Conservation (phyloP, 1,140 invertebrate genomes). For the Aphis gossypii region DNA sequence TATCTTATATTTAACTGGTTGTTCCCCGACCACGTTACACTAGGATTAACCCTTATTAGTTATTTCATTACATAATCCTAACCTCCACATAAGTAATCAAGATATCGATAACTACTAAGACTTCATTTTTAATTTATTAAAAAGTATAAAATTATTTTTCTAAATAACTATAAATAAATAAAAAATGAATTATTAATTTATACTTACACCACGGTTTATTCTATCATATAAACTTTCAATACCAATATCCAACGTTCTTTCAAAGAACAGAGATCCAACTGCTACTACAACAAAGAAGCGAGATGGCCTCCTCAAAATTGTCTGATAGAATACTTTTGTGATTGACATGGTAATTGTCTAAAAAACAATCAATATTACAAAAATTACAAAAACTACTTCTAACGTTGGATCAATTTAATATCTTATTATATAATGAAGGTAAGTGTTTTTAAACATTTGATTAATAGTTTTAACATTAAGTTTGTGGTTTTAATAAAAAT, state of each 20-base stretch:
- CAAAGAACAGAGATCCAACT: slow-evolving; percentile 31
- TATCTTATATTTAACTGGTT: too few relatives aligned
- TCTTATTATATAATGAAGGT: neutral
- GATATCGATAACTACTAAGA: too few relatives aligned
- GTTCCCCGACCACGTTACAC: too few relatives aligned
- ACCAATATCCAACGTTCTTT: slow-evolving; percentile 43
- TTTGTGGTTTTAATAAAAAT: neutral
- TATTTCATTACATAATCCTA: too few relatives aligned
- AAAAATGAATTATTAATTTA: neutral
- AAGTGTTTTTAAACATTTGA: neutral
- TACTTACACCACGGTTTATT: slow-evolving; percentile 49
- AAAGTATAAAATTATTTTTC: neutral
- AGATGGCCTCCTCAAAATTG: slow-evolving; percentile 40
- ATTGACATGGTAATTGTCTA: slow-evolving; percentile 7
- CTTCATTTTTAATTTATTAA: too few relatives aligned
- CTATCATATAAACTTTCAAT: slow-evolving; percentile 35
- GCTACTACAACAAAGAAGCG: slow-evolving; percentile 40
- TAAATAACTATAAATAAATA: neutral
- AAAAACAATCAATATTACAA: neutral
- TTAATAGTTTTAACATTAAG: too few relatives aligned
- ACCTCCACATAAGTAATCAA: too few relatives aligned
- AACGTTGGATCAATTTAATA: neutral
- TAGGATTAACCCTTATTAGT: too few relatives aligned
- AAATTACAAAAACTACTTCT: neutral
- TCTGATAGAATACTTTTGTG: slow-evolving; percentile 4